Evolutionary conservation across 2,888 invertebrate genomes (phyloP).

Genomic region (Spodoptera picta): DNA sequence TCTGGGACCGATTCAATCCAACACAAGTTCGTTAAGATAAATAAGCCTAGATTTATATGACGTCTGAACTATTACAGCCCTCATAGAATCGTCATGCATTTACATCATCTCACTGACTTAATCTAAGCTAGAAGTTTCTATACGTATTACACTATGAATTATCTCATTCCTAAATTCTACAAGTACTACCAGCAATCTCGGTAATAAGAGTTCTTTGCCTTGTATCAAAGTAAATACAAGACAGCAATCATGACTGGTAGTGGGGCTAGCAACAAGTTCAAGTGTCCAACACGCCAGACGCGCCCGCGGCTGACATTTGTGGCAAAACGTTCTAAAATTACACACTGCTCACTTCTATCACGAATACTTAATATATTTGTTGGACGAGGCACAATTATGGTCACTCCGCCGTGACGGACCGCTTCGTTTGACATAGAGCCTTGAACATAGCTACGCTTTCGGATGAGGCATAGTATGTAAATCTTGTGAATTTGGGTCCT

Average conservation of each 20-base stretch:
- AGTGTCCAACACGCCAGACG: conserved; percentile 38
- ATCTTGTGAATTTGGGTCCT: conserved; percentile 1
- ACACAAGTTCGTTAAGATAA: too few species aligned
- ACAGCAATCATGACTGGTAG: conserved; percentile 47
- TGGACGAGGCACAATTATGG: conserved; percentile 75
- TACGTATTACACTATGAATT: too few species aligned
- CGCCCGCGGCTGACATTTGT: conserved; percentile 64
- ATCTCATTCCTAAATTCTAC: conserved; percentile 1
- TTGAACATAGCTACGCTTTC: conserved; percentile 55
- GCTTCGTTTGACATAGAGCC: conserved; percentile 69
- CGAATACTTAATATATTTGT: conserved; percentile 82
- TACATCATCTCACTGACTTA: too few species aligned
- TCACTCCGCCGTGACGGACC: conserved; percentile 76
- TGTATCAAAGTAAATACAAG: conserved; percentile 24
- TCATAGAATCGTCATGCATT: too few species aligned
- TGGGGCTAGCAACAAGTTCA: conserved; percentile 51
- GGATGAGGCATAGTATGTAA: conserved; percentile 56
- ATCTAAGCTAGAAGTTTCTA: too few species aligned
- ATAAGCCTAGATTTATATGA: too few species aligned
- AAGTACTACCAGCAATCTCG: conserved; percentile 12
- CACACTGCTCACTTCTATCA: conserved; percentile 71
- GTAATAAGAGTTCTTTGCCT: conserved; percentile 13
- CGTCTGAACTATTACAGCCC: too few species aligned
- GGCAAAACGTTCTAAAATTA: conserved; percentile 77
- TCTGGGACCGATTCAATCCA: too few species aligned